Evolutionary conservation across 1,140 invertebrate species (phyloP), one percentile per base, ranked within the genome.

Genomic region (Hirudo medicinalis): DNA sequence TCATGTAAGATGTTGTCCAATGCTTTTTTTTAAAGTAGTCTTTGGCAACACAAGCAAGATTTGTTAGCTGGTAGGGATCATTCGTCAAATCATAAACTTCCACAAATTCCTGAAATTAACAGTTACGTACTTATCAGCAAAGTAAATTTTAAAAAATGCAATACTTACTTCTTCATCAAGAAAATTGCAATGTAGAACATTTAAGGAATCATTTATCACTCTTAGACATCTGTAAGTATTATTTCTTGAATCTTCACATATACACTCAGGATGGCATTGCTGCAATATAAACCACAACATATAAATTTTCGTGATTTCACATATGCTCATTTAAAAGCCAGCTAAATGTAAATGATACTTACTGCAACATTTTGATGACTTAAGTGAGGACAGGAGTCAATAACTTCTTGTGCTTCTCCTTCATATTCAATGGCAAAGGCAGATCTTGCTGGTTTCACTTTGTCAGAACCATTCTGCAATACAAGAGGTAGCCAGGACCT

Each of bases 181-280:
- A 79, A 92, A 91, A 72, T 85, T 76, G 78, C 91, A 93, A 76
- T 88, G 91, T 73, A 91, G 85, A 73, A 86, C 85, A 77, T 90
- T 85, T 54, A 78, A 75, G 2, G 78, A 29, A 54, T 84, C 73
- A 0, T 81, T 79, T 36, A 90, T 75, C 72, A 86, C 85, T 67
- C 90, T 80, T 6, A 92, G 74, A 78, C 92, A 94, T 0, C 81
- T 82, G 76, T 87, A 94, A 0, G 91, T 92, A 77, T 94, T 94
- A 78, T 94, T 94, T 76, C 78, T 84, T 0, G 87, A 80, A 79
- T 92, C 90, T 81, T 91, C 87, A 77, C 91, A 92, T 78, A 91
- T 91, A 76, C 90, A 92, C 60, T 86, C 82, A 43, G 82, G 80
- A 63, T 81, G 82, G 76, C 90, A 92, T 75, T 86, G 81, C 88